Base-by-base conservation (phyloP, 2,888 invertebrate genomes). In the Aporophyla lueneburgensis region DNA sequence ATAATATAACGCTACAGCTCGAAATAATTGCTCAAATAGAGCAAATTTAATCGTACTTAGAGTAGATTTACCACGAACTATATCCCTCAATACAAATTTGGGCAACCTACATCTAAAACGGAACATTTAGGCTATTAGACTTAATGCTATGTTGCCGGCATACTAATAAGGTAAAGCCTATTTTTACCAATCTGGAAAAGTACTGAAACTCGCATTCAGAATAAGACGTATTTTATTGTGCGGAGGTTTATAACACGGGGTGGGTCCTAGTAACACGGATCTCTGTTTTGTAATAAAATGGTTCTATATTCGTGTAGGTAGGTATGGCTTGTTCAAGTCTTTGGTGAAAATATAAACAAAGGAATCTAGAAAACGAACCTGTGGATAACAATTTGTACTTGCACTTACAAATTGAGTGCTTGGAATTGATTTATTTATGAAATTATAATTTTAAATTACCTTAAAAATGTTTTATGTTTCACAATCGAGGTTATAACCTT, bases 131-230 rank as follows among this genome's bases (percentile, higher is more conserved):
- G 71, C 87, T 75, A 78, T 85, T 83, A 76, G 74, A 66, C 66
- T 63, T 76, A 79, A 78, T 70, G 65, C 83, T 77, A 70, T 85
- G 87, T 61, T 73, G 21, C 49, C 61, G 33, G 86, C 62, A 87
- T 86, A 86, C 78, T 80, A 86, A 86, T 87, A 59, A 86, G 71
- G n/a, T n/a, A 51, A 65, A 74, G 27, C 62, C 73, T 72, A 78
- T 87, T 86, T 83, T 80, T 80, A 83, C 68, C 86, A 78, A 83
- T 86, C 62, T 66, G 40, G 27, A 61, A 63, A 87, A 73, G 87
- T 71, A 68, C 79, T 74, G 58, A n/a, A 63, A 73, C 40, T 33
- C 71, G 73, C 66, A 62, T 82, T 74, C 61, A 61, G n/a, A 72
- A 54, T 70, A 76, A 85, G 65, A 76, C 59, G 73, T 69, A 69